A percentile compares a stretch with the other conserved stretches of the same genome.
These are phyloP conservation scores for Zophobas atratus DNA, from an alignment of 1,140 invertebrate genomes.

Conservation along the genomic window DNA sequence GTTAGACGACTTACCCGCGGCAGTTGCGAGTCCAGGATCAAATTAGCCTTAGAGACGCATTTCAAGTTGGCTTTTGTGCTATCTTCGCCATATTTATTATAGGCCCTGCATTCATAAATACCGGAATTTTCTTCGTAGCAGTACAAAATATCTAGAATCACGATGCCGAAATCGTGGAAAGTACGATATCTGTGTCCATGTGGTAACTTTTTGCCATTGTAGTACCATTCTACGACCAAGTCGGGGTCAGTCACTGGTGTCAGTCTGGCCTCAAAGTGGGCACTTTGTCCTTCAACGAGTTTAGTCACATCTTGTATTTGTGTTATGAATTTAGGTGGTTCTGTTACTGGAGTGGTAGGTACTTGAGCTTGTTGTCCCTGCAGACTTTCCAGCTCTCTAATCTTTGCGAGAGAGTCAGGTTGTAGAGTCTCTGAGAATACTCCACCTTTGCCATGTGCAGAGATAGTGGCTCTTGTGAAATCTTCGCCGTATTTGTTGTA, in stretches of 20 bases:
- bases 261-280: slow-evolving; percentile 93
- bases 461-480: slow-evolving; percentile 86
- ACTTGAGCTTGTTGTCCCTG: slow-evolving; percentile 76
- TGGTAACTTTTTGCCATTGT: slow-evolving; percentile 92
- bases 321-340: slow-evolving; percentile 92
- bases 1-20: slow-evolving; percentile 77
- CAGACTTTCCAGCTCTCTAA: slow-evolving; percentile 89
- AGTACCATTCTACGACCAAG: slow-evolving; percentile 95
- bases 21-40: slow-evolving; percentile 95
- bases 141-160: slow-evolving; percentile 96
- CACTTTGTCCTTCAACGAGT: slow-evolving; percentile 92
- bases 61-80: slow-evolving; percentile 88
- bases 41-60: slow-evolving; percentile 90
- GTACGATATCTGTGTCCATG: slow-evolving; percentile 95
- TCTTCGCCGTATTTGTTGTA: slow-evolving; percentile 94
- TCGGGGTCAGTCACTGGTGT: slow-evolving; percentile 94
- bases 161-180: slow-evolving; percentile 97
- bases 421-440: slow-evolving; percentile 95
- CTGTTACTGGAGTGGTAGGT: slow-evolving; percentile 77
- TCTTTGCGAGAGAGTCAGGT: slow-evolving; percentile 92
- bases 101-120: slow-evolving; percentile 91
- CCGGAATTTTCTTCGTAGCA: slow-evolving; percentile 98
- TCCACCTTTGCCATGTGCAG: slow-evolving; percentile 87
- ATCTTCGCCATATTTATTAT: slow-evolving; percentile 93
- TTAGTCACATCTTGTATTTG: slow-evolving; percentile 87